Evolutionary conservation across 2,797 vertebrate species (phyloP).

Genomic region (Myotis pilosus): DNA sequence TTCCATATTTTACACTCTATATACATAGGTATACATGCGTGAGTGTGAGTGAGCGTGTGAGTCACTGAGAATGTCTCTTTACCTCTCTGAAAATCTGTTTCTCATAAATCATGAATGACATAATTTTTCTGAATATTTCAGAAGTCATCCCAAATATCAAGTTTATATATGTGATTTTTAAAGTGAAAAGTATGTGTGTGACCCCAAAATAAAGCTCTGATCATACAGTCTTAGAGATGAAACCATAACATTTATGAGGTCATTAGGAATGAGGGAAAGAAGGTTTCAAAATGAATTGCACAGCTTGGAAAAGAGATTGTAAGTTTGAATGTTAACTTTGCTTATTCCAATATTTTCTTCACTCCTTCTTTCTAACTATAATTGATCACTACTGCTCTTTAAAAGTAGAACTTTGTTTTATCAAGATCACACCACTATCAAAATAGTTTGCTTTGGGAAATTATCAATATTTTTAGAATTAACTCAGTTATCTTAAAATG

Average conservation of each 20-base stretch:
- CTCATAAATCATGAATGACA: not conserved
- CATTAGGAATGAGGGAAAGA: not conserved
- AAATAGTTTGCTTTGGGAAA: not conserved
- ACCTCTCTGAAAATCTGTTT: not conserved
- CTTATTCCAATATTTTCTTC: not conserved
- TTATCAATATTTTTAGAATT: not conserved
- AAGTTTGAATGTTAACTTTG: not conserved
- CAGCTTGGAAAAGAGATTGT: not conserved
- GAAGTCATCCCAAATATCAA: not conserved
- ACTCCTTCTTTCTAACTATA: not conserved
- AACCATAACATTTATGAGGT: not conserved
- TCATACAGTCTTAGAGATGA: not conserved
- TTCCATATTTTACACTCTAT: conserved; percentile 5
- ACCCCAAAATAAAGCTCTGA: not conserved
- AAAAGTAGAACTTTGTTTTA: not conserved
- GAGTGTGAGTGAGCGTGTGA: not conserved
- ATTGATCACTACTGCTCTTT: not conserved
- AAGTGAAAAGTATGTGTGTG: not conserved
- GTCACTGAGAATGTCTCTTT: not conserved
- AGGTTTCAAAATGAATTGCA: not conserved
- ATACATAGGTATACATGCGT: not conserved
- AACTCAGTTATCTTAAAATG: not conserved
- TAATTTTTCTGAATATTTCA: not conserved
- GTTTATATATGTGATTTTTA: not conserved
- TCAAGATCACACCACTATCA: not conserved